These are phyloP conservation scores for Macroteleia sp. DNA, from an alignment of 2,888 invertebrate species.

Conservation along the genomic window DNA sequence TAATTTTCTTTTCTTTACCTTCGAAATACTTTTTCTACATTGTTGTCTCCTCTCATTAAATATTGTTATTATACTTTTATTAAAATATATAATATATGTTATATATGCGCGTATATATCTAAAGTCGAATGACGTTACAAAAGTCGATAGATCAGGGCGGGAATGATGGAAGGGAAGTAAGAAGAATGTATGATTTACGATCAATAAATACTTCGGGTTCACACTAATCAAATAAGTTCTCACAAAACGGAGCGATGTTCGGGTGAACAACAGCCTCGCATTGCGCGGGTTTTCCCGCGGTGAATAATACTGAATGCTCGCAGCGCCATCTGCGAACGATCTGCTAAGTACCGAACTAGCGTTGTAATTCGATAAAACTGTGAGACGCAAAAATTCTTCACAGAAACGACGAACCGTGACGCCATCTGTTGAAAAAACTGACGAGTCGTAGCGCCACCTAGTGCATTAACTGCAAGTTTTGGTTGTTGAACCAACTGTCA, in stretches of 20 bases:
- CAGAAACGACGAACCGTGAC: too few relatives aligned
- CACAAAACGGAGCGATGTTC: constrained; percentile 8
- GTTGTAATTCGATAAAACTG: not conserved
- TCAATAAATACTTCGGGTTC: constrained; percentile 42
- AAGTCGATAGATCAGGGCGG: constrained; percentile 26
- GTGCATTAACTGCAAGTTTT: too few relatives aligned
- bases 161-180: constrained; percentile 3
- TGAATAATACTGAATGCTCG: constrained; percentile 51
- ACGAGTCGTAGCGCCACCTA: not conserved
- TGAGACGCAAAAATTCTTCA: too few relatives aligned
- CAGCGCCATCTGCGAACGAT: constrained; percentile 37
- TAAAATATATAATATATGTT: constrained; percentile 48
- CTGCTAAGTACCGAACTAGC: not conserved
- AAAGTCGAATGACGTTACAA: constrained; percentile 42
- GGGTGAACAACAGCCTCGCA: constrained; percentile 12
- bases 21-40: constrained; percentile 4
- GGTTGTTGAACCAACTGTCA: constrained; percentile 15
- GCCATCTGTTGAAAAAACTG: not conserved
- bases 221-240: constrained; percentile 26
- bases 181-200: constrained; percentile 17
- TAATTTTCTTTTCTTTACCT: too few relatives aligned
- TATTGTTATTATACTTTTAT: constrained; percentile 42
- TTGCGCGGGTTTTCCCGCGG: not conserved
- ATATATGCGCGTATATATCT: constrained; percentile 36
- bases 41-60: constrained; percentile 8